Evolutionary conservation across 2,888 invertebrate species (phyloP), one percentile per base, ranked within the genome.

Genomic region (Philereme vetulata): DNA sequence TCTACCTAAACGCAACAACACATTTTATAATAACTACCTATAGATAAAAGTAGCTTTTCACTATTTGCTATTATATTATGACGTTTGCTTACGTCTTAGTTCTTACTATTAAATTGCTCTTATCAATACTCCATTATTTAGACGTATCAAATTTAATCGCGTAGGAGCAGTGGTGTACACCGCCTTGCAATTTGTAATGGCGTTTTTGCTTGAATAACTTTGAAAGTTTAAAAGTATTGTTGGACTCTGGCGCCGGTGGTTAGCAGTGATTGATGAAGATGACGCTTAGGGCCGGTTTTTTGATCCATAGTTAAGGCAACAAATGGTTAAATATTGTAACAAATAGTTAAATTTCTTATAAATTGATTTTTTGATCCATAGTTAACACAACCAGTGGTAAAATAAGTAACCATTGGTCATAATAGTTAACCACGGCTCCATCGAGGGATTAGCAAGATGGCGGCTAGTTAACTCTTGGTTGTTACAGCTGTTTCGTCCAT

Each of bases 241-340:
- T 63, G 61, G 62, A 51, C 51, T 52, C 38, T 62, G 69, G 69
- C 69, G 67, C 67, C 69, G 62, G 53, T 59, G 59, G 52, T 63
- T 66, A 61, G 50, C 50, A 55, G 61, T 70, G 66, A 70, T 67
- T 66, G 65, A 65, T 70, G 69, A 64, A 60, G 56, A 60, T 64
- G 58, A 51, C 52, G 49, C 60, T 34, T 36, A 21, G 55, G 8
- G 6, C 36, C n/a, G n/a, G n/a, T n/a, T n/a, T n/a, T n/a, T n/a
- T n/a, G n/a, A n/a, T n/a, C n/a, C n/a, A n/a, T n/a, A n/a, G n/a
- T n/a, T n/a, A n/a, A n/a, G n/a, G n/a, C n/a, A n/a, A n/a, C n/a
- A n/a, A n/a, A n/a, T n/a, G n/a, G n/a, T n/a, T n/a, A n/a, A n/a
- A n/a, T n/a, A n/a, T n/a, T n/a, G n/a, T n/a, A n/a, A n/a, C n/a